Percentiles rank a stretch among this genome's conserved stretches.
Conservation (phyloP, 2,113 vertebrate species). For the Engraulis encrasicolus region DNA sequence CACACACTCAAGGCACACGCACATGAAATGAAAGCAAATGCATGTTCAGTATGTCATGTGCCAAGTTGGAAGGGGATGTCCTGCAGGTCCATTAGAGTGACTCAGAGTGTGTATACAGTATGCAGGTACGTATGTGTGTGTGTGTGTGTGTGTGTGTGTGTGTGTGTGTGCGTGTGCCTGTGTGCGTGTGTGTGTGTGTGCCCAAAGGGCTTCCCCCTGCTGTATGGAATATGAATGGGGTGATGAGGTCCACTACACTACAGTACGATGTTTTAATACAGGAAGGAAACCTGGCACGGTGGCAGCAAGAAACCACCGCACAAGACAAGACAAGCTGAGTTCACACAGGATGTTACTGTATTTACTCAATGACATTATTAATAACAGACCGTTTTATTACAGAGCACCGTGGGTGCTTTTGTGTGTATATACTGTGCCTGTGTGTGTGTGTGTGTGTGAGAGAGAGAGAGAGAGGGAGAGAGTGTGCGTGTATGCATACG, state of each 20-base stretch:
- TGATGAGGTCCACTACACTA: too few relatives aligned
- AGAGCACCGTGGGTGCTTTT: too few relatives aligned
- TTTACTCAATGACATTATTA: constrained; percentile 5
- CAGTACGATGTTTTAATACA: not conserved
- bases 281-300: not conserved
- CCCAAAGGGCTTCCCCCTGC: too few relatives aligned
- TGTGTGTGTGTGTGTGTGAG: too few relatives aligned
- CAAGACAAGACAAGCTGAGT: not conserved
- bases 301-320: not conserved
- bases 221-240: too few relatives aligned
- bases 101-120: too few relatives aligned
- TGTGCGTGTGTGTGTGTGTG: too few relatives aligned
- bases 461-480: too few relatives aligned
- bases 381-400: not conserved
- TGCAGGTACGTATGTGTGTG: too few relatives aligned
- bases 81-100: constrained; percentile 3
- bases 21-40: not conserved
- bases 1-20: not conserved
- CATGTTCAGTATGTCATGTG: not conserved
- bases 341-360: not conserved
- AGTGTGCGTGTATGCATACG: too few relatives aligned
- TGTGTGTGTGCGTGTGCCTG: not conserved
- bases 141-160: too few relatives aligned
- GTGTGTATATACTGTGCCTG: too few relatives aligned
- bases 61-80: not conserved